phyloP scores from a whole-genome alignment of 1,140 invertebrate genomes.

The Samia ricini region DNA sequence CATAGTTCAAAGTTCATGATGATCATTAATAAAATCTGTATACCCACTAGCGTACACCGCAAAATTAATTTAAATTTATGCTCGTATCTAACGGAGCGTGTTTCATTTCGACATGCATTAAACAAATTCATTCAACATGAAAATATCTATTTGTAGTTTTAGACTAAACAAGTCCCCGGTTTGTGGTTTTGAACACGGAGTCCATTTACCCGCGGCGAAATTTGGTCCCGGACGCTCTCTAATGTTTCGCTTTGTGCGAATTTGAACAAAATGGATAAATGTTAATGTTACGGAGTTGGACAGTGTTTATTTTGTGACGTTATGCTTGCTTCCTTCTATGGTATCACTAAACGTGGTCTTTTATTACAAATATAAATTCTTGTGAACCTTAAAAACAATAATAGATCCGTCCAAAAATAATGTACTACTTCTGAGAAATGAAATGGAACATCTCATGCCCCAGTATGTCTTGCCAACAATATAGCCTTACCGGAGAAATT shows the following conservation, averaged over 20 bases:
- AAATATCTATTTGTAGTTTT: constrained; percentile 43
- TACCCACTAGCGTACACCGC: not conserved
- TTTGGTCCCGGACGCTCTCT: constrained; percentile 45
- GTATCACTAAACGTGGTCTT: not conserved
- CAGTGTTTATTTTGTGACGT: constrained; percentile 20
- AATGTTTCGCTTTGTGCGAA: constrained; percentile 49
- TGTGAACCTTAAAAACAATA: too few species aligned
- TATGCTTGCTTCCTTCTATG: too few species aligned
- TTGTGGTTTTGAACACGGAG: constrained; percentile 42
- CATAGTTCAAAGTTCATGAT: too few species aligned
- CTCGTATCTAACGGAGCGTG: not conserved
- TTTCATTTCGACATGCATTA: constrained; percentile 2
- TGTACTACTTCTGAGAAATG: too few species aligned
- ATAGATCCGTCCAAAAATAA: too few species aligned
- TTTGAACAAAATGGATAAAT: constrained; percentile 48
- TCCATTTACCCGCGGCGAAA: constrained; percentile 50
- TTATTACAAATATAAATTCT: too few species aligned
- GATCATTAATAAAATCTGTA: not conserved
- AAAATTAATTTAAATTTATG: not conserved
- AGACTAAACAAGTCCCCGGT: constrained; percentile 32
- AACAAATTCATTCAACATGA: constrained; percentile 24
- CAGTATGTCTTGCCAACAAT: too few species aligned
- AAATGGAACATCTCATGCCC: too few species aligned
- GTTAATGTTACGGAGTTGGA: constrained; percentile 29
- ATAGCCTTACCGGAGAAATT: too few species aligned